Base-by-base conservation (phyloP, 2,888 invertebrate genomes). In the Homarus gammarus region DNA sequence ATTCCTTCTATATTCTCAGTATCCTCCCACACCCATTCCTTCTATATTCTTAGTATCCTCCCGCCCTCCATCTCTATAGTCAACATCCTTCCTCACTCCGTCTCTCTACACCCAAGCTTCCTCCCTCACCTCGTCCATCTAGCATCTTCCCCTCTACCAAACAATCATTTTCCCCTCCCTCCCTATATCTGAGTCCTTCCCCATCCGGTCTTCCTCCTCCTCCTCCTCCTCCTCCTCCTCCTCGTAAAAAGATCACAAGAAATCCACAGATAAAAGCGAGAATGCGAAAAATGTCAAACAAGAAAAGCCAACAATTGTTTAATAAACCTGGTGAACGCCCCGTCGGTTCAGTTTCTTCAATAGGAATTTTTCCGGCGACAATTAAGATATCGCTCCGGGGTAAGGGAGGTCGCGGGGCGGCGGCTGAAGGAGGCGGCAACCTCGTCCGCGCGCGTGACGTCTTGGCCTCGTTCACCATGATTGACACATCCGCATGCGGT, bases 341-440 rank as follows among this genome's bases (percentile, higher is more conserved):
- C 3, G 38, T 73, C 84, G 75, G 40, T 64, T 64, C n/a, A n/a
- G 10, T 49, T 36, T 84, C 73, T 73, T 77, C 75, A 27, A 27
- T 61, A 36, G 27, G 49, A 56, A 38, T 84, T 77, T 75, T 84
- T 84, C 61, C 84, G 77, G 56, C 72, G 72, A 49, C 83, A 84
- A 84, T 84, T 84, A 84, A 84, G 56, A 84, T 33, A 70, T 70
- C 68, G 83, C 83, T 83, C 18, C 31, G 31, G 72, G 56, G 79
- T 22, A 36, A 31, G 56, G 51, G 51, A 27, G 15, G 49, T 27
- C 0, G 77, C 15, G 49, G 44, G 44, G 77, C 15, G 51, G 75
- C 22, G 31, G 0, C 15, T 15, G 61, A 64, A 18, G 38, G 81
- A 64, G 61, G 81, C 33, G 81, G 51, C 38, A n/a, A 27, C 61